A percentile compares a stretch with the other conserved stretches of the same genome.
These are phyloP conservation scores for Sarcophaga rosellei DNA, from an alignment of 2,888 invertebrate species.

Conservation along the genomic window DNA sequence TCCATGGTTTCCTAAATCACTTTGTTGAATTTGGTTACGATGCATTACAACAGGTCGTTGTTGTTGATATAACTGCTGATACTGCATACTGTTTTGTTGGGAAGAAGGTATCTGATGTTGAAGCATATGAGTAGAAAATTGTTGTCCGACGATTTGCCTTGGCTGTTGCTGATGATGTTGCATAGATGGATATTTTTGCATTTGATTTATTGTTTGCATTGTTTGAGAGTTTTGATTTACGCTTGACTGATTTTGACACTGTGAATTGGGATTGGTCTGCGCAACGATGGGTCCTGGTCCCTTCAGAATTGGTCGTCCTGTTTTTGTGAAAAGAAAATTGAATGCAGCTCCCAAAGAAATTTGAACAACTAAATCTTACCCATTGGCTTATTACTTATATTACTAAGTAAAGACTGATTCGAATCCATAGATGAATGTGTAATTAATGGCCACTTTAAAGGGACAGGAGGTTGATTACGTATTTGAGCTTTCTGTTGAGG, in stretches of 20 bases:
- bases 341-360: not conserved
- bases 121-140: slow-evolving; percentile 44
- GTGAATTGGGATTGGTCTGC: slow-evolving; percentile 58
- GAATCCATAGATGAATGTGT: slow-evolving; percentile 31
- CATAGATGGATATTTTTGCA: slow-evolving; percentile 68
- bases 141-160: slow-evolving; percentile 52
- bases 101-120: slow-evolving; percentile 47
- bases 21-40: slow-evolving; percentile 73
- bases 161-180: slow-evolving; percentile 63
- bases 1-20: slow-evolving; percentile 76
- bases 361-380: slow-evolving; percentile 71
- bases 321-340: slow-evolving; percentile 8
- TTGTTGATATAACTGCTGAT: slow-evolving; percentile 76
- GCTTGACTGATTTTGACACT: slow-evolving; percentile 70
- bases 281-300: slow-evolving; percentile 73
- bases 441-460: slow-evolving; percentile 62
- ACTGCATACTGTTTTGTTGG: slow-evolving; percentile 73
- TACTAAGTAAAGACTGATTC: slow-evolving; percentile 18
- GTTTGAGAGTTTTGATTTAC: slow-evolving; percentile 77
- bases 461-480: slow-evolving; percentile 66
- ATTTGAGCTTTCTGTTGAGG: slow-evolving; percentile 66
- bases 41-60: slow-evolving; percentile 74
- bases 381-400: slow-evolving; percentile 71
- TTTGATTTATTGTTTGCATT: slow-evolving; percentile 74
- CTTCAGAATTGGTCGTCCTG: slow-evolving; percentile 80